Evolutionary conservation across 2,888 invertebrate genomes (phyloP).

Genomic region (Nomada goodeniana): DNA sequence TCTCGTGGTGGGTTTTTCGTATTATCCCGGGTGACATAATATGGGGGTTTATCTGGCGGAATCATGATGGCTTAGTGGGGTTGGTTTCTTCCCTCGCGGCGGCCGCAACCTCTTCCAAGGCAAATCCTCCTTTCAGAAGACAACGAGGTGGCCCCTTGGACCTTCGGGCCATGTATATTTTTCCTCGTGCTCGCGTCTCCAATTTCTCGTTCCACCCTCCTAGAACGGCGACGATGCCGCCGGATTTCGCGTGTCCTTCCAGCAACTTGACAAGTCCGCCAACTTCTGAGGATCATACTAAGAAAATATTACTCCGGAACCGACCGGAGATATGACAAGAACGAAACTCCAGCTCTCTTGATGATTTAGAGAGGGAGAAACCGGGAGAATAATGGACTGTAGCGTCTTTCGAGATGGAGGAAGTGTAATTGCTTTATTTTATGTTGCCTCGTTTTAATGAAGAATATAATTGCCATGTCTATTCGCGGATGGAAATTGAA

Average conservation of each 20-base stretch:
- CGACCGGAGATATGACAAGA: slow-evolving; percentile 46
- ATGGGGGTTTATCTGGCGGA: slow-evolving; percentile 75
- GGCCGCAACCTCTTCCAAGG: slow-evolving; percentile 66
- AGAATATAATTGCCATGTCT: too few relatives aligned
- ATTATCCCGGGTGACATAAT: slow-evolving; percentile 75
- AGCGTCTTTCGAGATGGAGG: slow-evolving; percentile 1
- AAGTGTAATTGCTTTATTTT: neutral
- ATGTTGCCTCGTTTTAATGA: neutral
- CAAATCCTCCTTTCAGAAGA: slow-evolving; percentile 70
- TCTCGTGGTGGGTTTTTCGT: slow-evolving; percentile 67
- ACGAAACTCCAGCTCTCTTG: slow-evolving; percentile 25
- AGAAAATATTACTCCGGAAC: slow-evolving; percentile 50
- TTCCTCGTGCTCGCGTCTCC: slow-evolving; percentile 62
- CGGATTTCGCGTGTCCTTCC: slow-evolving; percentile 65
- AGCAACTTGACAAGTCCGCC: slow-evolving; percentile 60
- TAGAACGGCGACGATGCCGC: slow-evolving; percentile 38
- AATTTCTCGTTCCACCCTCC: slow-evolving; percentile 67
- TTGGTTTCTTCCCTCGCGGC: slow-evolving; percentile 61
- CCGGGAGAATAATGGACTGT: neutral
- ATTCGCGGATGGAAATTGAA: too few relatives aligned
- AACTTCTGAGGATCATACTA: slow-evolving; percentile 44
- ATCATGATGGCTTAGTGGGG: slow-evolving; percentile 74
- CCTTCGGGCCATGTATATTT: slow-evolving; percentile 62
- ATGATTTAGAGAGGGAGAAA: slow-evolving; percentile 20
- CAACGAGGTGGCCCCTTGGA: slow-evolving; percentile 63